Evolutionary conservation across 1,140 invertebrate species (phyloP), one percentile per base, ranked within the genome.

Genomic region (Leptoteleia sp.): DNA sequence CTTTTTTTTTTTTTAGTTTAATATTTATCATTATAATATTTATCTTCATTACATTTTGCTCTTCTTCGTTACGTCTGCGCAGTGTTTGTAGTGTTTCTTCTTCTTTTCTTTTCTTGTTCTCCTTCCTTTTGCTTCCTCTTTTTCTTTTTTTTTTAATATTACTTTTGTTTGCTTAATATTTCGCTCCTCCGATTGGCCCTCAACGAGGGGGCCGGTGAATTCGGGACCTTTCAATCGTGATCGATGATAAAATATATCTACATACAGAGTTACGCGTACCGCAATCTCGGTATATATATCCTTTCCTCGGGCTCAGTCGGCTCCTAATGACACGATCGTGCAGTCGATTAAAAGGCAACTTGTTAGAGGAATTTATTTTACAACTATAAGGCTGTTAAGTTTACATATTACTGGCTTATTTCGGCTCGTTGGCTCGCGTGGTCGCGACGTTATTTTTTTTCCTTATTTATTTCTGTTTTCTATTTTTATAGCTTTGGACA

Each of bases 361-460:
- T n/a, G n/a, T n/a, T n/a, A n/a, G n/a, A n/a, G n/a, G n/a, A n/a
- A n/a, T n/a, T n/a, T n/a, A n/a, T n/a, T n/a, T n/a, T n/a, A n/a
- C n/a, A n/a, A n/a, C n/a, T n/a, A n/a, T n/a, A n/a, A n/a, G n/a
- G n/a, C n/a, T n/a, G n/a, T n/a, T 77, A 77, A 80, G 68, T 64
- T 80, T 77, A 76, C 67, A 72, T 76, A 76, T 77, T 68, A 80
- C 48, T 73, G 62, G 59, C 65, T 70, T 77, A n/a, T 54, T 70
- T 72, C 55, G 55, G 68, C 40, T 55, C 57, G 38, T 55, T 59
- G 64, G 43, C 52, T 70, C 42, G 38, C 54, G 42, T 55, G 37
- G 35, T 55, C 19, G 54, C 29, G 35, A 52, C 27, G 45, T 22
- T 22, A 3, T 22, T 22, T 22, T 22, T 22, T 22, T 22, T 22